Evolutionary conservation across 1,140 invertebrate genomes (phyloP), one percentile per base, ranked within the genome.

Genomic region (Phthorimaea operculella): DNA sequence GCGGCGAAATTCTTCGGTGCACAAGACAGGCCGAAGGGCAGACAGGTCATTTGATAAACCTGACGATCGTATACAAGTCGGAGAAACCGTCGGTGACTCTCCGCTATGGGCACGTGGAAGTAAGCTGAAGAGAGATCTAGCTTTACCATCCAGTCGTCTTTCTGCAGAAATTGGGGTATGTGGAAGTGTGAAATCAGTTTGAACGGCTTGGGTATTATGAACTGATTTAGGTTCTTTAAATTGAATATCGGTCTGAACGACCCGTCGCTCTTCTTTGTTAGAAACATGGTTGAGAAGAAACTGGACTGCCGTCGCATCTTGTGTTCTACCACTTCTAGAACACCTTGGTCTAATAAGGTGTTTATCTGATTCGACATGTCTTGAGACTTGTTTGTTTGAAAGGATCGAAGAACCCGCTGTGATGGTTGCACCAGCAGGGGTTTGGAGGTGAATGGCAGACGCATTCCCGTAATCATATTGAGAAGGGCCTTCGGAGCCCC

Each of bases 91-190:
- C 57, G 54, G 50, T 64, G 59, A 16, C 42, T 33, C 33, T 54
- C 7, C 9, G 54, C 51, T 17, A 63, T 59, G 14, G 61, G 61
- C 17, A 63, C 42, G 54, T 87, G 65, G 65, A 89, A 88, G 57
- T 81, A 63, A 2, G 56, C 63, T 34, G 62, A 52, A 33, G 60
- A 63, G 28, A 64, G 15, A 15, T 64, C 63, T 11, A 64, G 17
- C 33, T 59, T 64, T 21, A 16, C 44, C 55, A 64, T 51, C 55
- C 54, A 65, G 17, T 65, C 60, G 34, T 54, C 36, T 12, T 49
- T 18, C 33, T 75, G 66, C 0, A 75, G 55, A 52, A 72, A 72
- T 0, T 64, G 59, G 52, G 72, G 64, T 50, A 70, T 28, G 21
- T 28, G 21, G 6, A 28, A 28, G 21, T 28, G 21, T 28, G 21